Percentiles rank a stretch among this genome's conserved stretches.
Evolutionary conservation across 2,113 vertebrate species (phyloP).

Genomic region (Hemicordylus capensis): DNA sequence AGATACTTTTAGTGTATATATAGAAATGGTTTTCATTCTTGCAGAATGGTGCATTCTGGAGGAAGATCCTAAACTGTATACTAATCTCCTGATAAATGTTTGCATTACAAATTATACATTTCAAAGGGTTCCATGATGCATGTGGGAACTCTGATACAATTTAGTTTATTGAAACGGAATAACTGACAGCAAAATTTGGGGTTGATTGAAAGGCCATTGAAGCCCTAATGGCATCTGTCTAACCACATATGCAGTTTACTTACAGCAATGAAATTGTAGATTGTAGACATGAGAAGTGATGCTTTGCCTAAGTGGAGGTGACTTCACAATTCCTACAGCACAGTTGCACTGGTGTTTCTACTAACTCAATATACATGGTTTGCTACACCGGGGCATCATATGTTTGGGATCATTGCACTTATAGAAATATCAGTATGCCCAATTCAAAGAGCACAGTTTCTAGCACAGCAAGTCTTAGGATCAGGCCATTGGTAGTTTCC

Average conservation of each 20-base stretch:
- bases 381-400: background rate
- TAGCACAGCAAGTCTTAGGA: background rate
- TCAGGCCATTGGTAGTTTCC: background rate
- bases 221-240: slow-evolving; percentile 1
- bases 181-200: background rate
- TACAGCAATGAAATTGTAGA: background rate
- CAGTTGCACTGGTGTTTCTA: background rate
- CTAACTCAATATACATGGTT: background rate
- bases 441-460: background rate
- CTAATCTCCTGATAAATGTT: background rate
- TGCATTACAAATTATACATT: background rate
- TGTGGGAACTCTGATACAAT: background rate
- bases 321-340: background rate
- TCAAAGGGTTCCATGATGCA: background rate
- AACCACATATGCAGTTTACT: slow-evolving; percentile 12
- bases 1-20: background rate
- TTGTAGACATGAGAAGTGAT: background rate
- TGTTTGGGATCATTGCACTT: background rate
- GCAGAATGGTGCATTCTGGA: background rate
- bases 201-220: slow-evolving; percentile 7
- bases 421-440: background rate
- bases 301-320: background rate
- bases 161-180: background rate
- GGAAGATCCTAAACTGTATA: background rate
- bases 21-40: background rate